Conservation (phyloP, 35 echinoderm and acorn worm genomes). For the Acanthaster planci region DNA sequence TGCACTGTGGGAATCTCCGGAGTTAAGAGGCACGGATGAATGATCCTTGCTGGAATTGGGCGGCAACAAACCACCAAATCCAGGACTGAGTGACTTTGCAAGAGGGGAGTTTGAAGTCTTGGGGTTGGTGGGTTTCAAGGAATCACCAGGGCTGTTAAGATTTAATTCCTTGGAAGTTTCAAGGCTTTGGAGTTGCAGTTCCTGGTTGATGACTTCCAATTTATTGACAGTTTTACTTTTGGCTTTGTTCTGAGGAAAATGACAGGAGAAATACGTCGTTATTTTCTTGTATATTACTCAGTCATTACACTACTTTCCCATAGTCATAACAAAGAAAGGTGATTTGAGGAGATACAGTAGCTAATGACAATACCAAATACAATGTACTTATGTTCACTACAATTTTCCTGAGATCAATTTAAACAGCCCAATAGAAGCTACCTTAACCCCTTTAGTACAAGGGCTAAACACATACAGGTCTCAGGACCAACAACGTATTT, state of each 20-base stretch:
- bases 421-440: too few species aligned
- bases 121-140: neutral
- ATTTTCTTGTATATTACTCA: too few species aligned
- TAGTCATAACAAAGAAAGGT: too few species aligned
- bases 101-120: neutral
- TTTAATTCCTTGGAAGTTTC: conserved; percentile 24
- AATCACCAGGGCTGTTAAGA: neutral
- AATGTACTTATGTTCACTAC: too few species aligned
- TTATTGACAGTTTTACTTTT: conserved; percentile 80
- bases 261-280: neutral
- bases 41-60: neutral
- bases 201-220: conserved; percentile 79
- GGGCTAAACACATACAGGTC: too few species aligned
- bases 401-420: too few species aligned
- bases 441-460: too few species aligned
- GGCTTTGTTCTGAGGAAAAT: conserved; percentile 61
- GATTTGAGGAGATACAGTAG: too few species aligned
- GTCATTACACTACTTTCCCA: too few species aligned
- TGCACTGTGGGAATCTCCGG: neutral
- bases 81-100: conserved; percentile 14
- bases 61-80: neutral
- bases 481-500: too few species aligned
- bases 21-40: neutral
- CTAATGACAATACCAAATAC: too few species aligned
- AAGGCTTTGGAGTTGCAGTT: conserved; percentile 67